Evolutionary conservation across 2,797 vertebrate genomes (phyloP), one percentile per base, ranked within the genome.

Genomic region (Scolopax bukidnonensis): DNA sequence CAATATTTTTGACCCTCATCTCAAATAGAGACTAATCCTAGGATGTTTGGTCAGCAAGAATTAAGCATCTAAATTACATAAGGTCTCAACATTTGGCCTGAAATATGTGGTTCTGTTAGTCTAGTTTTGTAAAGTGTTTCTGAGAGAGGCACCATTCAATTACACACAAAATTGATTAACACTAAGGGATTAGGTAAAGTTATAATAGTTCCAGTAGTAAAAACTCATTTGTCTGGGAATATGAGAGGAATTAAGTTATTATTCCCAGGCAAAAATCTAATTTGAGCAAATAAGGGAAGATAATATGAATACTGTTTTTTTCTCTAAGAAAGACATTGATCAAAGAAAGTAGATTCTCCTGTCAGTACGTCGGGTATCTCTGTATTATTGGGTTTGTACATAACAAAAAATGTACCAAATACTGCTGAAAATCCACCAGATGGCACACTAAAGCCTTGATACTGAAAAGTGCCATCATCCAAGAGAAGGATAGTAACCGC

Each of bases 371-470:
- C 12, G 21, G 20, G 18, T 10, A 14, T 71, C 28, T 40, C 32
- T 48, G 7, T 48, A 1, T 75, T 30, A 16, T 20, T 57, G 23
- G 36, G 20, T 71, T 61, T 61, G 18, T 51, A 21, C 20, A 9
- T 50, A 20, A 76, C 8, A 5, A 61, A 61, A 89, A 85, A 36
- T 61, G n/a, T 68, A 48, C 50, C 23, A 33, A 74, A 33, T 91
- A 89, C 94, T 83, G 90, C 94, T 83, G 74, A 67, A 68, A 41
- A 32, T 68, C 80, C 98, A 96, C 95, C 89, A 98, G 98, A 92
- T 96, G 98, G 97, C 96, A 95, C 64, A 80, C 92, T 8, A 90
- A 96, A 97, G 68, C 97, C 95, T 96, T 89, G 48, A 43, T 88
- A 86, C 0, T 3, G 59, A 21, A 48, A 36, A 70, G 21, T 36